Percentiles rank a stretch among this genome's conserved stretches.
Evolutionary conservation across 2,888 invertebrate genomes (phyloP).

Genomic region (Coecobrya sp.): DNA sequence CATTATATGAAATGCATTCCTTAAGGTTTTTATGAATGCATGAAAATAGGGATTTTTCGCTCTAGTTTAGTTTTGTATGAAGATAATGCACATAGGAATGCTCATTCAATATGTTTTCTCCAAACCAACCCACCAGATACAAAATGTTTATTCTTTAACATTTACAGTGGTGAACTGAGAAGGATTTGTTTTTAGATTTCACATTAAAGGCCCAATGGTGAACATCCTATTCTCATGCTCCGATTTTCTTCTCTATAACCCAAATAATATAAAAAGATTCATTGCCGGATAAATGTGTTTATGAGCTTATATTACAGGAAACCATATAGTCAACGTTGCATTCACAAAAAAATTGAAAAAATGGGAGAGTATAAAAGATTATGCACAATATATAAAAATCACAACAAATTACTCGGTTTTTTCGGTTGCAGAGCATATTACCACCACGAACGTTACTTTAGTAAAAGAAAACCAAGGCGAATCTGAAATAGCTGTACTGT

Average conservation of each 20-base stretch:
- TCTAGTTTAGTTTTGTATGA: slow-evolving; percentile 2
- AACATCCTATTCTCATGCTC: slow-evolving; percentile 48
- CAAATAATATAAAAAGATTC: slow-evolving; percentile 70
- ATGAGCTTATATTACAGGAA: slow-evolving; percentile 77
- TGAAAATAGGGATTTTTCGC: slow-evolving; percentile 41
- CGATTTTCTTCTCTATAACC: slow-evolving; percentile 44
- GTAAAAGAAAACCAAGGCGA: slow-evolving; percentile 69
- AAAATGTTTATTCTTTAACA: slow-evolving; percentile 47
- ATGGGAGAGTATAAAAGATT: slow-evolving; percentile 67
- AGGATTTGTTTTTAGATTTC: slow-evolving; percentile 36
- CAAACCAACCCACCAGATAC: not conserved
- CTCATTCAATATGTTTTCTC: slow-evolving; percentile 27
- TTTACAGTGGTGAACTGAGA: slow-evolving; percentile 5
- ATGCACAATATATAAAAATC: slow-evolving; percentile 72
- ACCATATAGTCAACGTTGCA: slow-evolving; percentile 67
- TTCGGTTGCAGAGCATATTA: slow-evolving; percentile 70
- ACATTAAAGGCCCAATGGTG: slow-evolving; percentile 27
- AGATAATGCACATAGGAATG: slow-evolving; percentile 12
- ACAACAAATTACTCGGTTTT: slow-evolving; percentile 79
- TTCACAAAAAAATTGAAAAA: slow-evolving; percentile 49
- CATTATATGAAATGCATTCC: slow-evolving; percentile 41
- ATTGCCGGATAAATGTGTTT: slow-evolving; percentile 77
- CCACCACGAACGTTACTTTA: slow-evolving; percentile 57
- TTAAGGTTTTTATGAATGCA: slow-evolving; percentile 50
- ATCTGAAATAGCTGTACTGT: slow-evolving; percentile 72